Evolutionary conservation across 92 coral and sea anemone genomes (phyloP).

Genomic region (Siderastrea radians): DNA sequence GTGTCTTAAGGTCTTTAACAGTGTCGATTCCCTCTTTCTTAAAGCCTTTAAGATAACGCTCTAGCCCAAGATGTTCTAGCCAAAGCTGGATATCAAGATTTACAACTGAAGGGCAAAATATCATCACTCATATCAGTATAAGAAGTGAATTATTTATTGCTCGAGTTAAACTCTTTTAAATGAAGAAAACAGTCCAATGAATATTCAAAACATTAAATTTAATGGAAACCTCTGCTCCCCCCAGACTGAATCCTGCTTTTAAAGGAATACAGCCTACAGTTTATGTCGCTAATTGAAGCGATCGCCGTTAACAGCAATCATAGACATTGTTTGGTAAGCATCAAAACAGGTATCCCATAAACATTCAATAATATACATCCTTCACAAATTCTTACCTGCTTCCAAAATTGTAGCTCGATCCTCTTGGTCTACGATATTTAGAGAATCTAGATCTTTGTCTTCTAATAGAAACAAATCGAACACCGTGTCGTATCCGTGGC

Average conservation of each 20-base stretch:
- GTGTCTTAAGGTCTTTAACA: slow-evolving; percentile 48
- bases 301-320: too few relatives aligned
- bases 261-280: too few relatives aligned
- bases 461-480: slow-evolving; percentile 55
- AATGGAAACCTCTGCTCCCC: too few relatives aligned
- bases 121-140: neutral
- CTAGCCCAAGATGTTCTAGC: slow-evolving; percentile 54
- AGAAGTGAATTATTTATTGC: neutral
- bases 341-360: too few relatives aligned
- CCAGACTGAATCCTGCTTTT: too few relatives aligned
- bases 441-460: slow-evolving; percentile 56
- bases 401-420: slow-evolving; percentile 66
- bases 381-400: slow-evolving; percentile 72
- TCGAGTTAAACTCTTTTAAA: too few relatives aligned
- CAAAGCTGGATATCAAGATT: slow-evolving; percentile 45
- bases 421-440: slow-evolving; percentile 16
- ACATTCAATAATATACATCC: neutral
- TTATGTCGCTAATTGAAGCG: too few relatives aligned
- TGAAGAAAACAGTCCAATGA: too few relatives aligned
- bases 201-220: too few relatives aligned
- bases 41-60: slow-evolving; percentile 35
- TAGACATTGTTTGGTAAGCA: too few relatives aligned
- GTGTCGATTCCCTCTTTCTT: slow-evolving; percentile 44
- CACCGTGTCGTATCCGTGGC: slow-evolving; percentile 69
- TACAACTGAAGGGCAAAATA: slow-evolving; percentile 35